Evolutionary conservation across 2,797 vertebrate species (phyloP), one percentile per base, ranked within the genome.

Genomic region (Orientallactaga sibirica): DNA sequence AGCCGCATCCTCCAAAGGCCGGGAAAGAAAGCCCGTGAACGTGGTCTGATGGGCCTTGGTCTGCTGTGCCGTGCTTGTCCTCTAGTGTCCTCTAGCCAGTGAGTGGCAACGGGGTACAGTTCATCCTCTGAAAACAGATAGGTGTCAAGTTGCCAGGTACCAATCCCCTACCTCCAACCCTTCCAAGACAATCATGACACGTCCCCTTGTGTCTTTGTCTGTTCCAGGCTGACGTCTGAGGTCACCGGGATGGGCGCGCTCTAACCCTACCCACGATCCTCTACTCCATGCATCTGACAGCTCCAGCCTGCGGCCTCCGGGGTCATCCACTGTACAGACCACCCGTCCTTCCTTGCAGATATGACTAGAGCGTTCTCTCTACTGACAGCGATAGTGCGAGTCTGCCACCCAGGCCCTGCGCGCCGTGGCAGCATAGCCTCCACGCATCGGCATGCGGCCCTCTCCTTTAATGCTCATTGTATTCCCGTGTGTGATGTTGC

Each of bases 241-340:
- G 99, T 99, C 98, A 99, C 99, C 98, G 99, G 99, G 99, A 99
- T 99, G 99, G 99, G 99, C 95, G 98, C 99, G 83, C 98, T 99
- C 98, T 99, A 99, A 99, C 97, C 98, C 98, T 97, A 97, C 98
- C 98, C 97, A 97, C 97, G 97, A 97, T 97, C 98, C 98, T 98
- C 97, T 98, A 98, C 95, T 94, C 98, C 98, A 98, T 98, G 98
- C 98, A 98, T 98, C 98, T 98, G 98, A 98, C 98, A 98, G 97
- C 95, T 98, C 98, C 97, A 98, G 98, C 98, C 97, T 98, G 98
- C 98, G 98, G 97, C 98, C 98, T 98, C 97, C 97, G 97, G 98
- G 97, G 97, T 98, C 97, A 96, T 98, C 96, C 97, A 96, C 97
- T 98, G 96, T 98, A 98, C 98, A 97, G 98, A 98, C 97, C 48